Conservation (phyloP, 2,888 invertebrate genomes). For the Drosophila greeni region DNA sequence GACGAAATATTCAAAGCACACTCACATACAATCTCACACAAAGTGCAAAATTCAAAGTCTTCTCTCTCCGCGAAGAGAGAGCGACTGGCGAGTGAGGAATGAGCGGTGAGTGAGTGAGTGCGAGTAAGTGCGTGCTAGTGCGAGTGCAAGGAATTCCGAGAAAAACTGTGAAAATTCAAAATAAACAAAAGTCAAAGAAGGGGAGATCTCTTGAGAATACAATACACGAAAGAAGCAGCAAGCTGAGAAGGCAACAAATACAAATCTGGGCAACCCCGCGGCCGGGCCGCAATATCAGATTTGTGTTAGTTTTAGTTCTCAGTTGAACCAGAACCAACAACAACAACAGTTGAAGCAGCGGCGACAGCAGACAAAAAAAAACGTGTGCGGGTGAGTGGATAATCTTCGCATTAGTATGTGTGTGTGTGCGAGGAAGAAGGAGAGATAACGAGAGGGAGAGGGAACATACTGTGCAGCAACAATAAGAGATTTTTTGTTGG, state of each 20-base stretch:
- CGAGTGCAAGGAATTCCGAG: slow-evolving; percentile 50
- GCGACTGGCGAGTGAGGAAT: slow-evolving; percentile 2
- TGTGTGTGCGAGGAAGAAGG: slow-evolving; percentile 15
- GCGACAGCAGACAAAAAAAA: slow-evolving; percentile 27
- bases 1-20: slow-evolving; percentile 44
- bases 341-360: slow-evolving; percentile 12
- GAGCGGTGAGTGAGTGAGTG: slow-evolving; percentile 4
- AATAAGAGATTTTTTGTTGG: slow-evolving; percentile 54
- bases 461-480: slow-evolving; percentile 27
- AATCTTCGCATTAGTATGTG: slow-evolving; percentile 23
- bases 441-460: slow-evolving; percentile 26
- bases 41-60: slow-evolving; percentile 57
- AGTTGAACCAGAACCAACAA: slow-evolving; percentile 14
- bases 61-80: slow-evolving; percentile 15
- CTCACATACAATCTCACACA: slow-evolving; percentile 37
- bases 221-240: slow-evolving; percentile 28
- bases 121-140: slow-evolving; percentile 14
- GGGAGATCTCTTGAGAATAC: slow-evolving; percentile 28
- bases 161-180: slow-evolving; percentile 64
- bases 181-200: slow-evolving; percentile 54
- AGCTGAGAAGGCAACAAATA: slow-evolving; percentile 30
- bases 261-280: slow-evolving; percentile 38
- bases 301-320: slow-evolving; percentile 26
- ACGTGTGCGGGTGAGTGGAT: slow-evolving; percentile 59
- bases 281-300: slow-evolving; percentile 40